phyloP scores from a whole-genome alignment of 2,888 invertebrate species.

The Macroteleia sp. region DNA sequence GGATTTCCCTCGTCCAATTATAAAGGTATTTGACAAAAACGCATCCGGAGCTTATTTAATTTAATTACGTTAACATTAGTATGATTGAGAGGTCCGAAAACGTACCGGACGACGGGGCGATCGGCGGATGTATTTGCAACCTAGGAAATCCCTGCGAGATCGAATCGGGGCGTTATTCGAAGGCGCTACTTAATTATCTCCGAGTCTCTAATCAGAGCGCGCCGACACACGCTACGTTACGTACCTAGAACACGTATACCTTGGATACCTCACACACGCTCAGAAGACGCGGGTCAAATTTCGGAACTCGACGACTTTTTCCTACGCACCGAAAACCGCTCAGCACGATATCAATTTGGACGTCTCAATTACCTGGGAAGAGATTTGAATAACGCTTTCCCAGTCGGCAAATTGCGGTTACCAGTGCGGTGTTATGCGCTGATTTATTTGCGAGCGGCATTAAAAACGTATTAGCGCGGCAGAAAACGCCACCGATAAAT shows the following conservation, averaged over 20 bases:
- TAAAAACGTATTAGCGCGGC: slow-evolving; percentile 54
- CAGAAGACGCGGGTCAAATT: background rate
- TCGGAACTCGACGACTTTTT: background rate
- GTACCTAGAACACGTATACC: slow-evolving; percentile 40
- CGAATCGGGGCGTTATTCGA: slow-evolving; percentile 79
- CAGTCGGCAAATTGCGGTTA: slow-evolving; percentile 12
- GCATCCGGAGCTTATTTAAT: slow-evolving; percentile 43
- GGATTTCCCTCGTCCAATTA: slow-evolving; percentile 23
- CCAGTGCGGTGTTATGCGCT: background rate
- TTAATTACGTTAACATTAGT: slow-evolving; percentile 51
- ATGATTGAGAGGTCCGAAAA: slow-evolving; percentile 60
- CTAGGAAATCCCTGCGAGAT: slow-evolving; percentile 72
- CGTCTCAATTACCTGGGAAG: slow-evolving; percentile 19
- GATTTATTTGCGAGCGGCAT: slow-evolving; percentile 47
- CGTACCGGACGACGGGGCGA: slow-evolving; percentile 40
- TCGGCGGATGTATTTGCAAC: slow-evolving; percentile 66
- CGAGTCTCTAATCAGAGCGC: slow-evolving; percentile 81
- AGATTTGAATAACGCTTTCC: slow-evolving; percentile 1
- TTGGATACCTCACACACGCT: background rate
- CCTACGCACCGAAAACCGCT: background rate
- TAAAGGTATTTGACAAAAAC: slow-evolving; percentile 21
- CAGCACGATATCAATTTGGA: slow-evolving; percentile 7
- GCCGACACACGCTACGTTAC: slow-evolving; percentile 79
- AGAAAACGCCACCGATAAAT: slow-evolving; percentile 78
- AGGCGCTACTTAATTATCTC: slow-evolving; percentile 84